Evolutionary conservation across 2,113 vertebrate species (phyloP).

Genomic region (Scortum barcoo): DNA sequence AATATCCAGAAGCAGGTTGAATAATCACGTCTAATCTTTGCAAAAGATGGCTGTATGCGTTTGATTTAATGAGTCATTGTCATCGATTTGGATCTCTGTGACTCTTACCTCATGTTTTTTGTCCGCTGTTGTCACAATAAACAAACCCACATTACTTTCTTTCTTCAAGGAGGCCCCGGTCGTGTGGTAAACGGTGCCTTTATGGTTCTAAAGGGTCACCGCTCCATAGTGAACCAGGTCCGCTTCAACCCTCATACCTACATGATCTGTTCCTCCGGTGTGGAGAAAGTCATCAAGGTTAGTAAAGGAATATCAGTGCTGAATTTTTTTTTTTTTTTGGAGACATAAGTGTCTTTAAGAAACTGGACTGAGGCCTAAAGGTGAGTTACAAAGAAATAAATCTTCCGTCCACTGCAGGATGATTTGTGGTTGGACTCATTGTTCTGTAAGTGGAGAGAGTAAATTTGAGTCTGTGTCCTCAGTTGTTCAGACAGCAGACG

Average conservation of each 20-base stretch:
- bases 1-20: background rate
- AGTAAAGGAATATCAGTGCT: constrained; percentile 44
- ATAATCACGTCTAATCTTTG: constrained; percentile 4
- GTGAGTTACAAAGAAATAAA: background rate
- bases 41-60: background rate
- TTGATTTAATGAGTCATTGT: constrained; percentile 9
- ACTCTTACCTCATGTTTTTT: background rate
- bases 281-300: constrained; percentile 99
- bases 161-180: constrained; percentile 89
- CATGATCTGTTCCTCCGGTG: constrained; percentile 99
- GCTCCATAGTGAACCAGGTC: constrained; percentile 99
- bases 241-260: constrained; percentile 98
- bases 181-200: constrained; percentile 98
- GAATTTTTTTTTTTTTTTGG: no score
- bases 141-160: background rate
- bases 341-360: background rate
- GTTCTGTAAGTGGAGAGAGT: constrained; percentile 16
- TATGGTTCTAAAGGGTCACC: constrained; percentile 98
- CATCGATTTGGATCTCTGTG: background rate
- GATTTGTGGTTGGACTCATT: background rate
- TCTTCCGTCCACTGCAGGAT: background rate
- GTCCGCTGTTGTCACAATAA: background rate
- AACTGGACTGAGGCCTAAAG: background rate
- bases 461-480: constrained; percentile 5
- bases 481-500: constrained; percentile 31